phyloP scores from a whole-genome alignment of 2,888 invertebrate genomes.

The Hypomecis atomaria region DNA sequence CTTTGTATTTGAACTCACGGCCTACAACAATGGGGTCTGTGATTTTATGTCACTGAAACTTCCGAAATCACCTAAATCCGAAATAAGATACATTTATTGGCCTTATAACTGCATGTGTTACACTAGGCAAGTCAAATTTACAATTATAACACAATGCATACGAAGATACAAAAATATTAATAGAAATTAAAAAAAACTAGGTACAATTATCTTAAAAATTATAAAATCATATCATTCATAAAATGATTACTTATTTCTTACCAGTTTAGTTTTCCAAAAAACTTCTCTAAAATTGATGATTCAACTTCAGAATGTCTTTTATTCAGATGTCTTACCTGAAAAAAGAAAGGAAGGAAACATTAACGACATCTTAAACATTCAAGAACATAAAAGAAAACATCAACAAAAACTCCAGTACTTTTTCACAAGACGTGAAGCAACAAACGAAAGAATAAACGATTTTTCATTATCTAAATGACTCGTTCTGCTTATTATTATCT shows the following conservation, averaged over 20 bases:
- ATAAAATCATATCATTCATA: no score
- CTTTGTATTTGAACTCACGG: no score
- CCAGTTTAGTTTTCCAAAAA: background rate
- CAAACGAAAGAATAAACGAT: conserved; percentile 38
- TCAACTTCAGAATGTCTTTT: background rate
- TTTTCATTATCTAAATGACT: conserved; percentile 46
- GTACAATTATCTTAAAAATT: no score
- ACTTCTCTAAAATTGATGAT: background rate
- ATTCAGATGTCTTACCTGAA: conserved; percentile 29
- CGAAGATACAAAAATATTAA: no score
- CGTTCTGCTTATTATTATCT: conserved; percentile 43
- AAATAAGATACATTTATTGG: no score
- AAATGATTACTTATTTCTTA: background rate
- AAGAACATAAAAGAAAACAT: conserved; percentile 1
- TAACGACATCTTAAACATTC: background rate
- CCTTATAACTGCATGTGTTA: no score
- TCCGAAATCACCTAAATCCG: no score
- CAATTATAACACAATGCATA: no score
- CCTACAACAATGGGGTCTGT: no score
- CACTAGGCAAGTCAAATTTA: no score
- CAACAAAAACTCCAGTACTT: conserved; percentile 12
- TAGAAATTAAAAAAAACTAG: no score
- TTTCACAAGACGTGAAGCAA: conserved; percentile 25
- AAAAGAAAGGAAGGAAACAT: conserved; percentile 8
- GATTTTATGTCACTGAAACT: no score